phyloP scores from a whole-genome alignment of 2,888 invertebrate genomes.

The Hydrotaea cyrtoneurina region DNA sequence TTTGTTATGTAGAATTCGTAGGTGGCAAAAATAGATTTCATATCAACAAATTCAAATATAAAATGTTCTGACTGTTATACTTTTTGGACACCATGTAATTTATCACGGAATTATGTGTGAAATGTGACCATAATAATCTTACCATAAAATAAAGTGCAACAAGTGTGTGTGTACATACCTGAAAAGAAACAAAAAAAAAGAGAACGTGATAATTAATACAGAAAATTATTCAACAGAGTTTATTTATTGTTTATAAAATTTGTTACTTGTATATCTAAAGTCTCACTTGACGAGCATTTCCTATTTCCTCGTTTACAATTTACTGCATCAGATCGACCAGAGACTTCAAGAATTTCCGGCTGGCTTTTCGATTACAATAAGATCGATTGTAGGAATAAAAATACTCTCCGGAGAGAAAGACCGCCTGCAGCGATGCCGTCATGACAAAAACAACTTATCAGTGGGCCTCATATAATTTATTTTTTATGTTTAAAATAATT shows the following conservation, averaged over 20 bases:
- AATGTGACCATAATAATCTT: background rate
- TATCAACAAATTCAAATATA: background rate
- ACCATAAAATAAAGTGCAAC: background rate
- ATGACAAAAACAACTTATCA: too few species aligned
- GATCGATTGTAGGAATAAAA: background rate
- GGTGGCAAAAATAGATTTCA: background rate
- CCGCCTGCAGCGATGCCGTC: too few species aligned
- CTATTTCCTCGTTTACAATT: conserved; percentile 18
- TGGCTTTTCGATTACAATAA: conserved; percentile 6
- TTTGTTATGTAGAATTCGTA: background rate
- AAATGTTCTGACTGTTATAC: background rate
- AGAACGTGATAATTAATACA: background rate
- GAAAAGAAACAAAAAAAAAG: background rate
- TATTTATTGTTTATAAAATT: background rate
- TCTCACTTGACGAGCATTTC: background rate
- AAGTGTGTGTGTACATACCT: conserved; percentile 5
- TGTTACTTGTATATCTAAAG: background rate
- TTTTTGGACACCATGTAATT: background rate
- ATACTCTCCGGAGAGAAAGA: too few species aligned
- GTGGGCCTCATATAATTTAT: too few species aligned
- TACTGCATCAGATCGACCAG: background rate
- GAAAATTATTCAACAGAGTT: background rate
- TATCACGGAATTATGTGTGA: background rate
- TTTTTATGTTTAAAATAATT: too few species aligned
- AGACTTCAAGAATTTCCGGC: background rate